Percentiles rank a stretch among this genome's conserved stretches.
Conservation (phyloP, 2,888 invertebrate genomes). For the Entomobrya multifasciata region DNA sequence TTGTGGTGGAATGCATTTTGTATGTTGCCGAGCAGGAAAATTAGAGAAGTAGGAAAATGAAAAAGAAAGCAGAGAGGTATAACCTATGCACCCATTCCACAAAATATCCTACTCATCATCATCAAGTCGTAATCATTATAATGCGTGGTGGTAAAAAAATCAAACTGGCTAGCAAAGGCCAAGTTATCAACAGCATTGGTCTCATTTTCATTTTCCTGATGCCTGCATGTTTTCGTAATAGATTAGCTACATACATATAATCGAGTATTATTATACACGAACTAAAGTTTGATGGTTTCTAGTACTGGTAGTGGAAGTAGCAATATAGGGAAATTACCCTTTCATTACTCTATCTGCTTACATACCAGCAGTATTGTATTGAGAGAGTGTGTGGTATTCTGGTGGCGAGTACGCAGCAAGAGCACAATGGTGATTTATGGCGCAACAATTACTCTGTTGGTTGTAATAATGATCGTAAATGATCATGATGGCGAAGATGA, state of each 20-base stretch:
- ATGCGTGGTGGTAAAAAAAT: neutral
- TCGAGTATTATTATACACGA: too few species aligned
- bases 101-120: conserved; percentile 7
- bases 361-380: neutral
- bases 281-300: too few species aligned
- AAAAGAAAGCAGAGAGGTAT: conserved; percentile 52
- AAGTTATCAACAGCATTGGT: conserved; percentile 46
- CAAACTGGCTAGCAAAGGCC: conserved; percentile 16
- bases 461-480: conserved; percentile 62
- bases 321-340: conserved; percentile 21
- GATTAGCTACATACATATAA: too few species aligned
- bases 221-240: neutral
- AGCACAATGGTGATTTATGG: conserved; percentile 54
- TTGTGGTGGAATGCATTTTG: neutral
- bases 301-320: neutral
- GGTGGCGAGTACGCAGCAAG: conserved; percentile 24
- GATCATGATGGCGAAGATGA: conserved; percentile 37
- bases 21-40: neutral
- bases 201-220: conserved; percentile 29
- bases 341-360: conserved; percentile 35
- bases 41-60: neutral
- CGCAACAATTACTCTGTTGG: conserved; percentile 57
- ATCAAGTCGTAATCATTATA: neutral
- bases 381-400: neutral
- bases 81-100: conserved; percentile 40